These are phyloP conservation scores for Cephus rjabovi DNA, from an alignment of 2,888 invertebrate genomes.

Conservation along the genomic window DNA sequence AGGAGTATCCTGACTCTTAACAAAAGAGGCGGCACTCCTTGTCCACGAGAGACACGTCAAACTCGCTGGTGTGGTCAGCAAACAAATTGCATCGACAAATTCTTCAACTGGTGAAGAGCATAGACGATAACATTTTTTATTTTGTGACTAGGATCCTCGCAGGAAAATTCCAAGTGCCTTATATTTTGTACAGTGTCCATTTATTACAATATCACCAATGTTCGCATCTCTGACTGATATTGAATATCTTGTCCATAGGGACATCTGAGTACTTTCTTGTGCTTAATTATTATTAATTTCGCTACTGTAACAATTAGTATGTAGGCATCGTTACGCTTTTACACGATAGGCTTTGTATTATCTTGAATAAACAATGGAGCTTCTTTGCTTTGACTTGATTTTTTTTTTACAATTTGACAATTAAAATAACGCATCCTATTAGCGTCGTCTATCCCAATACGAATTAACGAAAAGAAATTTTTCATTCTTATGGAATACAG, in stretches of 20 bases:
- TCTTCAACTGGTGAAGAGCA: conserved; percentile 14
- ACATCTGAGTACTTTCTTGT: background rate
- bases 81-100: conserved; percentile 11
- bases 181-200: background rate
- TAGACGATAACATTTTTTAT: background rate
- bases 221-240: background rate
- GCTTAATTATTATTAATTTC: background rate
- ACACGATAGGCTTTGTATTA: background rate
- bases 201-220: background rate
- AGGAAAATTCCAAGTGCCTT: background rate
- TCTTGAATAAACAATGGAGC: background rate
- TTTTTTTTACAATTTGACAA: background rate
- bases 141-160: background rate
- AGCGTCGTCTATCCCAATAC: background rate
- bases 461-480: background rate
- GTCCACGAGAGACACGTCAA: conserved; percentile 5
- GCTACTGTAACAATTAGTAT: background rate
- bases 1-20: conserved; percentile 37
- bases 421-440: background rate
- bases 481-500: background rate
- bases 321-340: background rate
- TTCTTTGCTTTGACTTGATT: background rate
- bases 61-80: conserved; percentile 19
- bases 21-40: background rate
- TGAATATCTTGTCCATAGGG: background rate